Evolutionary conservation across 1,140 invertebrate genomes (phyloP).

Genomic region (Leptinotarsa texana): DNA sequence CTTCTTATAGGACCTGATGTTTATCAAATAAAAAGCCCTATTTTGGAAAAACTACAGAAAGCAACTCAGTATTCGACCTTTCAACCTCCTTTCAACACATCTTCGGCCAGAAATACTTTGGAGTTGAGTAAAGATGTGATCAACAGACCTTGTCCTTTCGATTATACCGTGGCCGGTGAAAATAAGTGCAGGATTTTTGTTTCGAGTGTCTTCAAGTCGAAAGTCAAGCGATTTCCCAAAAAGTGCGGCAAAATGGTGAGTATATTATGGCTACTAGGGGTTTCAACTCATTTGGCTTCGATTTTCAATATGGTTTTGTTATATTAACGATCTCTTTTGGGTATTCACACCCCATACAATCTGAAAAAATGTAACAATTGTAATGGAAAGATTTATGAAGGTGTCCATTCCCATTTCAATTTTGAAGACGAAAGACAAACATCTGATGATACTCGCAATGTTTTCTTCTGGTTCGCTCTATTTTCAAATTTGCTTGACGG

Average conservation of each 20-base stretch:
- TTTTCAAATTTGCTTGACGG: no score
- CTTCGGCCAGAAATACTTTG: constrained; percentile 15
- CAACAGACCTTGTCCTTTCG: neutral
- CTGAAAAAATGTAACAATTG: neutral
- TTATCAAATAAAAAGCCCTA: constrained; percentile 29
- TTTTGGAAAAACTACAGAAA: constrained; percentile 30
- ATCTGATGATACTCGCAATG: no score
- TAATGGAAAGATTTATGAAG: neutral
- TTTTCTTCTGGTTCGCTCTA: no score
- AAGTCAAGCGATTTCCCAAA: constrained; percentile 24
- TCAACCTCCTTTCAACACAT: constrained; percentile 29
- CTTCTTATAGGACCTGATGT: constrained; percentile 24
- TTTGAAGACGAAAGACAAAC: no score
- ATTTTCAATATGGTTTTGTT: no score
- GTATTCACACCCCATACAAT: no score
- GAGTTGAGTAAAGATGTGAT: neutral
- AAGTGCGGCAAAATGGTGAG: constrained; percentile 22
- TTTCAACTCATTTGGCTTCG: no score
- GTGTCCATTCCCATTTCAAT: neutral
- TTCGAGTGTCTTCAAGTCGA: constrained; percentile 31
- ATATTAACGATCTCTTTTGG: no score
- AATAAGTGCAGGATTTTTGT: neutral
- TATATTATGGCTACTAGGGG: neutral
- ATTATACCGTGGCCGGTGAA: neutral
- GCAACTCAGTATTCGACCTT: constrained; percentile 14